These are phyloP conservation scores for Onchidella celtica DNA, from an alignment of 2,888 invertebrate genomes.

Conservation along the genomic window DNA sequence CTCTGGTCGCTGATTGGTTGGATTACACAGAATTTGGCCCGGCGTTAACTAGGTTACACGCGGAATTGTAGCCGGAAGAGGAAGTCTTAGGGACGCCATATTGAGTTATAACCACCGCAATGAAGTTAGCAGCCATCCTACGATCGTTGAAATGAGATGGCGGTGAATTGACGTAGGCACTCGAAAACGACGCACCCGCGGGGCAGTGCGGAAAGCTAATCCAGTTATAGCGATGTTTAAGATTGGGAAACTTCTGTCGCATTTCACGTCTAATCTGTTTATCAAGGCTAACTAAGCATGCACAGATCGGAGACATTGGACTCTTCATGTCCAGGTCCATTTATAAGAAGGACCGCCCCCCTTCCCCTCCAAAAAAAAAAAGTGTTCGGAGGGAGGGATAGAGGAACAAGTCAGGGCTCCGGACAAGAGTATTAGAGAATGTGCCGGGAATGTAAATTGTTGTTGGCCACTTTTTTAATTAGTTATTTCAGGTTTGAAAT, in stretches of 20 bases:
- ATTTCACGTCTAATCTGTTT: slow-evolving; percentile 25
- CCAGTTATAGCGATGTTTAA: slow-evolving; percentile 27
- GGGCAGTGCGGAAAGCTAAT: neutral
- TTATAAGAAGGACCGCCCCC: too few relatives aligned
- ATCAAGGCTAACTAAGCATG: slow-evolving; percentile 16
- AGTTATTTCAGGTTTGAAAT: too few relatives aligned
- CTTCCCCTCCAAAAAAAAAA: too few relatives aligned
- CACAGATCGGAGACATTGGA: neutral
- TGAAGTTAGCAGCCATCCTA: slow-evolving; percentile 21
- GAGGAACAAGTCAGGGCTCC: too few relatives aligned
- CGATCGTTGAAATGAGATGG: slow-evolving; percentile 15
- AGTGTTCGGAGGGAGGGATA: too few relatives aligned
- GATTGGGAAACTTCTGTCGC: slow-evolving; percentile 34
- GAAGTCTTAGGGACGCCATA: slow-evolving; percentile 34
- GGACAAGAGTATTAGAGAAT: too few relatives aligned
- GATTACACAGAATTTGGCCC: slow-evolving; percentile 17
- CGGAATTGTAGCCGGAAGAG: slow-evolving; percentile 28
- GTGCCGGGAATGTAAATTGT: too few relatives aligned
- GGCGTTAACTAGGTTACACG: slow-evolving; percentile 26
- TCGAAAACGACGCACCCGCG: neutral
- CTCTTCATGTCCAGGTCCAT: too few relatives aligned
- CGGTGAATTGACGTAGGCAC: slow-evolving; percentile 27
- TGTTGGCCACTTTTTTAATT: too few relatives aligned
- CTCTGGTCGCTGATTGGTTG: slow-evolving; percentile 36
- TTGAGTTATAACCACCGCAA: slow-evolving; percentile 42